Evolutionary conservation across 2,888 invertebrate species (phyloP).

Genomic region (Lycocerus yunnanus): DNA sequence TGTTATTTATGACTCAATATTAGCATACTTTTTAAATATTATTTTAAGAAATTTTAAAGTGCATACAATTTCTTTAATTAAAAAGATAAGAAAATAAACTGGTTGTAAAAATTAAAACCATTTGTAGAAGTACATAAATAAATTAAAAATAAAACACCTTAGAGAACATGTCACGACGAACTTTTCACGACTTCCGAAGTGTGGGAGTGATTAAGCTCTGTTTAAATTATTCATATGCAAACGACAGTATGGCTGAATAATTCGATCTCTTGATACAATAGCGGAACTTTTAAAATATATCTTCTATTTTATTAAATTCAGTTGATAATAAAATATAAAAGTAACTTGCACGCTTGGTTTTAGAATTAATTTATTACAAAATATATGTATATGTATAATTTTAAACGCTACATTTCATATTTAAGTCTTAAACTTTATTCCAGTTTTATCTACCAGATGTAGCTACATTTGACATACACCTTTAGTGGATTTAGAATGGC

Average conservation of each 20-base stretch:
- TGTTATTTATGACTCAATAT: neutral
- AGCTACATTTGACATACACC: too few species aligned
- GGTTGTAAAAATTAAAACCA: neutral
- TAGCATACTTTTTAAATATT: neutral
- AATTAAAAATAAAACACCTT: neutral
- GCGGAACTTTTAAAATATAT: neutral
- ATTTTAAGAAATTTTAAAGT: neutral
- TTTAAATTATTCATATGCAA: conserved; percentile 45
- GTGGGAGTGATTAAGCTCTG: conserved; percentile 47
- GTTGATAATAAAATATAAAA: neutral
- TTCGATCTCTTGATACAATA: conserved; percentile 33
- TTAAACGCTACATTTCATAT: neutral
- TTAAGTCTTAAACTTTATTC: too few species aligned
- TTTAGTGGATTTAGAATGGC: too few species aligned
- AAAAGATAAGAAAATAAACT: neutral
- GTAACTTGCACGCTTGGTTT: too few species aligned
- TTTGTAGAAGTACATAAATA: neutral
- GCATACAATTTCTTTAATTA: neutral
- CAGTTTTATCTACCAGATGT: too few species aligned
- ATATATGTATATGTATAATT: too few species aligned
- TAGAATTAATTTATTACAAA: neutral
- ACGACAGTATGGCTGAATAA: conserved; percentile 41
- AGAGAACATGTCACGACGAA: conserved; percentile 37
- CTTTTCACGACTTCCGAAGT: conserved; percentile 41
- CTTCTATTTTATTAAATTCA: neutral